A percentile compares a stretch with the other conserved stretches of the same genome.
phyloP scores from a whole-genome alignment of 2,888 invertebrate species.

The Apomyelois bistriatella region DNA sequence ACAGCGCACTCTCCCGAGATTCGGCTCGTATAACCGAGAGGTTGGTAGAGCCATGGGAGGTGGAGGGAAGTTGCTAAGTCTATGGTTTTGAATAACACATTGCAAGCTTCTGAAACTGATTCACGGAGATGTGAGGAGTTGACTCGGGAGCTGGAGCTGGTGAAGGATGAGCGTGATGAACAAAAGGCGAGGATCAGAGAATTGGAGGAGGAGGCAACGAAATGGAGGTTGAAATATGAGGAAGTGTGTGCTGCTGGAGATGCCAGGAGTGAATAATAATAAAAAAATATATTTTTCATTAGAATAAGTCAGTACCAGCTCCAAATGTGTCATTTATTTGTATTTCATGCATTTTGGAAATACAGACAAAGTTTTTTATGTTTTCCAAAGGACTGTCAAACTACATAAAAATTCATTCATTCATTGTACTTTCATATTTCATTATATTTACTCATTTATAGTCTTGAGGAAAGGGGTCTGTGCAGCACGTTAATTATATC shows the following conservation, averaged over 20 bases:
- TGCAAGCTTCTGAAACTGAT: conserved; percentile 36
- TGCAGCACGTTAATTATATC: neutral
- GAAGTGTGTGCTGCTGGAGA: conserved; percentile 25
- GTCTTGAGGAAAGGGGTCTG: no score
- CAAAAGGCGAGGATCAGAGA: conserved; percentile 38
- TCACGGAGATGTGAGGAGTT: conserved; percentile 32
- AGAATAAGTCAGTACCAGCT: neutral
- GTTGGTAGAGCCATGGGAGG: no score
- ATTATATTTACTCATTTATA: no score
- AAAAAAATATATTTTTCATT: neutral
- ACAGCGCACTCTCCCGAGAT: no score
- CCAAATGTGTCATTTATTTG: neutral
- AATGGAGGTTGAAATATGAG: conserved; percentile 53
- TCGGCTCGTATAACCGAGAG: no score
- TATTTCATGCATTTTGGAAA: neutral
- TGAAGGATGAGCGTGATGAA: conserved; percentile 37
- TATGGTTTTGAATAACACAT: conserved; percentile 41
- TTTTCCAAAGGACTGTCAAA: no score
- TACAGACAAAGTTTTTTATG: no score
- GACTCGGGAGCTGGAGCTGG: conserved; percentile 37
- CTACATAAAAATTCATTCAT: no score
- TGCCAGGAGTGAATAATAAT: conserved; percentile 41
- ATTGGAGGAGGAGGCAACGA: conserved; percentile 43
- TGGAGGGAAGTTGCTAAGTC: no score
- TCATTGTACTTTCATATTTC: no score